Evolutionary conservation across 2,797 vertebrate species (phyloP).

Genomic region (Thripadectes ignobilis): DNA sequence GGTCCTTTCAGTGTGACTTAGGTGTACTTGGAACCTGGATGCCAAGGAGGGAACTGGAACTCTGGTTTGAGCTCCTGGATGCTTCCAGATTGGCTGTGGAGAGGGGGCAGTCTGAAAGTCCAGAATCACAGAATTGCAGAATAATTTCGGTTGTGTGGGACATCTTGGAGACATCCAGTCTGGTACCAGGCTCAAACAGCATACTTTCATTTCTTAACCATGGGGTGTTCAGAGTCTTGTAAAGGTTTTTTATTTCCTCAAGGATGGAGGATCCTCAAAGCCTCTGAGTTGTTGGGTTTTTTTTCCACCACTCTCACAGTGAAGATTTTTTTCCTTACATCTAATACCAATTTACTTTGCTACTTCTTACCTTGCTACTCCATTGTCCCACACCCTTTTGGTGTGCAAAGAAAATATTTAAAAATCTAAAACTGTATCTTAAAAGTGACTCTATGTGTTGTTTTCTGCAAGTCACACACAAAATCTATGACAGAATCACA

Average conservation of each 20-base stretch:
- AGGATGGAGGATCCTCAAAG: neutral
- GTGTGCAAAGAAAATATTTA: neutral
- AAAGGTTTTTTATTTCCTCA: neutral
- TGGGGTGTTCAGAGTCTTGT: neutral
- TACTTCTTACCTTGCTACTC: neutral
- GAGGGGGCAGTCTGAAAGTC: neutral
- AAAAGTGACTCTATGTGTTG: neutral
- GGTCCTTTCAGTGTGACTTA: neutral
- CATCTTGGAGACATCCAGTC: rapidly evolving
- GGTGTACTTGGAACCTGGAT: neutral
- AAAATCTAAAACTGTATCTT: neutral
- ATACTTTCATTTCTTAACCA: neutral
- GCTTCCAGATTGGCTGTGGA: neutral
- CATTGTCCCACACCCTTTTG: neutral
- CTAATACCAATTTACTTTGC: neutral
- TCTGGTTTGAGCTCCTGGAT: neutral
- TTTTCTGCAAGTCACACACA: neutral
- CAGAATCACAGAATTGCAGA: neutral
- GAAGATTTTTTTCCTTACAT: neutral
- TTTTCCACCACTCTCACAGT: neutral
- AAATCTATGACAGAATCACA: neutral
- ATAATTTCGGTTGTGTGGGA: neutral
- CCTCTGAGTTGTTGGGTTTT: neutral
- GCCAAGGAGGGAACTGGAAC: no score
- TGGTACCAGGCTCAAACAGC: rapidly evolving